Evolutionary conservation across 2,113 vertebrate genomes (phyloP).

Genomic region (Ranitomeya imitator): DNA sequence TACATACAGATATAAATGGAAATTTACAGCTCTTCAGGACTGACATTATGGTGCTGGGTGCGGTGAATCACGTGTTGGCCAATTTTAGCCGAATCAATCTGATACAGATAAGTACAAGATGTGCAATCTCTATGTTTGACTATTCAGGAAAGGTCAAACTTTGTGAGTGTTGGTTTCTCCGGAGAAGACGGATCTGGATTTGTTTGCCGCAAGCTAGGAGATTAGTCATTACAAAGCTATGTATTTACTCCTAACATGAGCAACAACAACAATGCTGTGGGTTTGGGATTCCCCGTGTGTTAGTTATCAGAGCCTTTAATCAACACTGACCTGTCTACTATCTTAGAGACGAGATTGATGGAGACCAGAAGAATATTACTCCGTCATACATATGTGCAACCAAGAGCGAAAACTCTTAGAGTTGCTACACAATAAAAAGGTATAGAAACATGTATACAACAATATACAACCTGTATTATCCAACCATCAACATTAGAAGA

Average conservation of each 20-base stretch:
- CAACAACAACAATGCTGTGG: background rate
- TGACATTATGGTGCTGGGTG: background rate
- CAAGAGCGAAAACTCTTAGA: too few relatives aligned
- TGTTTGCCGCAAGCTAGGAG: background rate
- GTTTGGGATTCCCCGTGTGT: conserved; percentile 11
- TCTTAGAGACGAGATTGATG: background rate
- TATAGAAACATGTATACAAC: too few relatives aligned
- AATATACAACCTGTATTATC: too few relatives aligned
- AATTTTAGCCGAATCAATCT: background rate
- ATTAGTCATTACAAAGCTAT: conserved; percentile 36
- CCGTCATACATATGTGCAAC: background rate
- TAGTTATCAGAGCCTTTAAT: background rate
- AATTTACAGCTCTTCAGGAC: background rate
- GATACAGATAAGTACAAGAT: conserved; percentile 1
- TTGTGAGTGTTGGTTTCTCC: background rate
- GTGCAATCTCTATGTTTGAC: background rate
- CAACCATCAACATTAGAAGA: background rate
- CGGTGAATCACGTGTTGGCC: background rate
- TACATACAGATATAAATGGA: background rate
- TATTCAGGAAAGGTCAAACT: background rate
- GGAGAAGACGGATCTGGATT: background rate
- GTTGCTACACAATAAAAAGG: too few relatives aligned
- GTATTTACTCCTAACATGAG: conserved; percentile 3
- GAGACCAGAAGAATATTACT: background rate
- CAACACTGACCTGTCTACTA: background rate